These are phyloP conservation scores for Brachystomella parvula DNA, from an alignment of 1,140 invertebrate genomes.

Conservation along the genomic window DNA sequence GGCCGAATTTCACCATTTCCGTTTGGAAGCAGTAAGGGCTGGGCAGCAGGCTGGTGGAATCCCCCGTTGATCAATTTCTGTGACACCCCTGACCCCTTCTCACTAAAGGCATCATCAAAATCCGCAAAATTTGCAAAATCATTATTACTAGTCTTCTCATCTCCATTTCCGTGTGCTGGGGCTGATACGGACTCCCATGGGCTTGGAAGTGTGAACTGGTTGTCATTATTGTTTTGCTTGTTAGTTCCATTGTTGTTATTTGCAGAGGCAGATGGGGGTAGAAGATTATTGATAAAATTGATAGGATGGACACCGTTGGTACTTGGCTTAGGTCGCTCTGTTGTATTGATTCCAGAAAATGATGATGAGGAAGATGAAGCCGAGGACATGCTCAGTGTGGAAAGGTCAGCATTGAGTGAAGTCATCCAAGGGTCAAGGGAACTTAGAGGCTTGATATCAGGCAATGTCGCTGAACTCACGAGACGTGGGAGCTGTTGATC, in stretches of 20 bases:
- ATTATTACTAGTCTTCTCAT: background rate
- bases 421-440: slow-evolving; percentile 6
- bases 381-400: background rate
- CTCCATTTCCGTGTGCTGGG: too few species aligned
- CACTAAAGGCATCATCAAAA: slow-evolving; percentile 39
- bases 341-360: slow-evolving; percentile 9
- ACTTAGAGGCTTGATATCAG: slow-evolving; percentile 34
- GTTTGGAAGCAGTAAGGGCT: background rate
- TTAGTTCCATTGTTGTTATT: slow-evolving; percentile 19
- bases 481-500: slow-evolving; percentile 23
- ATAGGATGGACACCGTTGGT: slow-evolving; percentile 11
- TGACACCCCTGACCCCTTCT: background rate
- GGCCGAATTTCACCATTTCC: background rate
- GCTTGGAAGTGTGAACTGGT: background rate
- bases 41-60: background rate
- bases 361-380: background rate
- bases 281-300: slow-evolving; percentile 35
- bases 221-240: slow-evolving; percentile 11
- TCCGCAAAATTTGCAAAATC: slow-evolving; percentile 41
- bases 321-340: background rate
- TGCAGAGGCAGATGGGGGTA: background rate
- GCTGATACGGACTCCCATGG: background rate
- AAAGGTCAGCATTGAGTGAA: background rate
- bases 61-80: background rate
- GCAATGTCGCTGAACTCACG: slow-evolving; percentile 33